Base-by-base conservation (phyloP, 1,140 invertebrate species). In the Oppia nitens region DNA sequence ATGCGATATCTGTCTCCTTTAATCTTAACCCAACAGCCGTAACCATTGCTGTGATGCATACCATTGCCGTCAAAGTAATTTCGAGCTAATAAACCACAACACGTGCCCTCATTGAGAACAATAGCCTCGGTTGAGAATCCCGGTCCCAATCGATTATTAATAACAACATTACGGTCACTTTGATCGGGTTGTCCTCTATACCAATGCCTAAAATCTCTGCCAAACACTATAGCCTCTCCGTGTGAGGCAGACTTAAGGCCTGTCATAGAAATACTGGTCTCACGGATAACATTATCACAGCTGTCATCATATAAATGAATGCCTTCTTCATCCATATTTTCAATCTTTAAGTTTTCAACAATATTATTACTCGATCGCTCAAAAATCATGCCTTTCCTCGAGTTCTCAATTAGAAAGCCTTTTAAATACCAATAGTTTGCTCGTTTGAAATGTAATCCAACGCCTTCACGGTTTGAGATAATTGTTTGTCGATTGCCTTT, bases 391-490 rank as follows among this genome's bases (percentile, higher is more conserved):
- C 53, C 53, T 26, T 54, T 54, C 23, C 25, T 54, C 17, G n/a
- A 21, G 53, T 54, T 54, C 11, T 47, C n/a, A 25, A 54, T 54
- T n/a, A 26, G 47, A 45, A 54, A 54, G 20, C 53, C 53, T 28
- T 54, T 54, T 6, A 54, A 45, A 21, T 20, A 9, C 53, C 53
- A 54, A 25, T 54, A 45, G 17, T 40, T 40, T 20, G n/a, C 20
- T n/a, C 53, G 6, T 45, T 25, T 4, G 6, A 54, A 20, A 45
- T 54, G 53, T 20, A 54, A 45, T n/a, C 53, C 53, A 9, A 21
- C n/a, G 6, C n/a, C n/a, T 26, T 21, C n/a, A 9, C 17, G 6
- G 17, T 20, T 21, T 11, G 53, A 54, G 53, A 54, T 27, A 11
- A 45, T 54, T 45, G 53, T 26, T 26, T 54, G n/a, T 6, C 23